Percentiles rank a stretch among this genome's conserved stretches.
Conservation (phyloP, 2,888 invertebrate genomes). For the Xanthia togata region DNA sequence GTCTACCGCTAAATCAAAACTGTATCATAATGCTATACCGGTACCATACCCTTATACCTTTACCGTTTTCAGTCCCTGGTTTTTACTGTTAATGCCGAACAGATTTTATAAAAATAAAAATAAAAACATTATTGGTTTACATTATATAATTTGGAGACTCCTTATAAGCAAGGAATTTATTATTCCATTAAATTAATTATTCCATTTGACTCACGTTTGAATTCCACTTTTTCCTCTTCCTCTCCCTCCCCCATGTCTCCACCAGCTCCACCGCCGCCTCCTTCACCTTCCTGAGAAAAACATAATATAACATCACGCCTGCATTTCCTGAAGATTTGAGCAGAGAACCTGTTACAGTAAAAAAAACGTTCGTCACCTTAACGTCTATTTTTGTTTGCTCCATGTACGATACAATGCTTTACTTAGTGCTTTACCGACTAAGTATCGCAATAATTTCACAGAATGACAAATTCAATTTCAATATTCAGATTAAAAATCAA, state of each 20-base stretch:
- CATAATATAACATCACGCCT: background rate
- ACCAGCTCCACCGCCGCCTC: conserved; percentile 71
- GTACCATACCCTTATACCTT: too few species aligned
- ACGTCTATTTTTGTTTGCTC: background rate
- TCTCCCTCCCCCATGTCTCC: conserved; percentile 69
- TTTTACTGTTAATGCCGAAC: too few species aligned
- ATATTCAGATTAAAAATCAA: too few species aligned
- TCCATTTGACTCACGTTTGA: conserved; percentile 50
- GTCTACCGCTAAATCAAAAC: too few species aligned
- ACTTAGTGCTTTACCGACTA: background rate
- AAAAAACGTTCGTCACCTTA: background rate
- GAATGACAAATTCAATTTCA: background rate
- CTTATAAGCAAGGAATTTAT: too few species aligned
- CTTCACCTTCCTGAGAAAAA: conserved; percentile 79
- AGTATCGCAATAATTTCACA: background rate
- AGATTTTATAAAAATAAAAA: too few species aligned
- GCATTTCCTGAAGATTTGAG: background rate
- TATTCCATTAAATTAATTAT: too few species aligned
- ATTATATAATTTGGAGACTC: too few species aligned
- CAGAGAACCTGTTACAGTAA: background rate
- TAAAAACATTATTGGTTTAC: too few species aligned
- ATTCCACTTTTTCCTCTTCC: conserved; percentile 74
- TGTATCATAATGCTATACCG: too few species aligned
- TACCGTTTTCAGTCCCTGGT: too few species aligned
- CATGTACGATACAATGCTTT: background rate